Evolutionary conservation across 2,113 vertebrate genomes (phyloP).

Genomic region (Muscicapa adusta): DNA sequence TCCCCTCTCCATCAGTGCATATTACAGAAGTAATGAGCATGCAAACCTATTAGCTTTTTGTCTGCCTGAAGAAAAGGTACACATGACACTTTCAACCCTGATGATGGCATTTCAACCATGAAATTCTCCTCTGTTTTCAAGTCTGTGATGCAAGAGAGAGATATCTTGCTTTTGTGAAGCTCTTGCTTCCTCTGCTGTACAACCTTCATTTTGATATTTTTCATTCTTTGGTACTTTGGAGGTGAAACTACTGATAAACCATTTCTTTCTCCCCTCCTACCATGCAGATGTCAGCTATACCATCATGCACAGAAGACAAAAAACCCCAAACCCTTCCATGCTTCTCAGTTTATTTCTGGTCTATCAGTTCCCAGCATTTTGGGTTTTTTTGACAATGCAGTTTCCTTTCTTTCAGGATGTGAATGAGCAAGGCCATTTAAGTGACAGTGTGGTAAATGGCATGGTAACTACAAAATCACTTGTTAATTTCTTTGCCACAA

Average conservation of each 20-base stretch:
- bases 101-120: neutral
- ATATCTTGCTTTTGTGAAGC: neutral
- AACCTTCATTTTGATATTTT: neutral
- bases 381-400: neutral
- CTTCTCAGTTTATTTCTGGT: neutral
- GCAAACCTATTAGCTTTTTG: neutral
- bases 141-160: neutral
- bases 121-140: neutral
- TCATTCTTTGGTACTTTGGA: neutral
- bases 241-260: neutral
- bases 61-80: neutral
- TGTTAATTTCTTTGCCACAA: constrained; percentile 27
- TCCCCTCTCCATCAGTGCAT: neutral
- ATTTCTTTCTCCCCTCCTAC: neutral
- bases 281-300: neutral
- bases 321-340: neutral
- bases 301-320: neutral
- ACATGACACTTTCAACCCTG: neutral
- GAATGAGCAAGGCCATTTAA: constrained; percentile 28
- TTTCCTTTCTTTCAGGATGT: neutral
- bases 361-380: neutral
- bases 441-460: neutral
- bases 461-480: neutral
- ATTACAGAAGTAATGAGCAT: neutral
- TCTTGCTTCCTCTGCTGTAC: neutral